A percentile compares a stretch with the other conserved stretches of the same genome.
phyloP scores from a whole-genome alignment of 2,113 vertebrate genomes.

The Rhagologus leucostigma region DNA sequence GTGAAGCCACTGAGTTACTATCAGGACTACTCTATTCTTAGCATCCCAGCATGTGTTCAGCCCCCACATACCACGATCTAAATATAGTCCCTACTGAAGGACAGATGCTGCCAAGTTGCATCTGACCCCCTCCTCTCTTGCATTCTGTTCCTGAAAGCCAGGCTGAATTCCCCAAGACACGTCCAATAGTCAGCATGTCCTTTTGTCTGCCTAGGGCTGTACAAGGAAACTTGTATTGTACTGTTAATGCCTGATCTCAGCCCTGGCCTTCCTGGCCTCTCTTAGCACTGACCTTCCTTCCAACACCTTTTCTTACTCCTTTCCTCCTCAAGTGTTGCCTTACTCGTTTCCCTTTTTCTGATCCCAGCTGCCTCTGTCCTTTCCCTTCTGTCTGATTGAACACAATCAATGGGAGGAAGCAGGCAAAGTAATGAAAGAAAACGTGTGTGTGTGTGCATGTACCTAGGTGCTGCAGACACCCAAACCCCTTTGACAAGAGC shows the following conservation, averaged over 20 bases:
- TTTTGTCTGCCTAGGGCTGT: conserved; percentile 6
- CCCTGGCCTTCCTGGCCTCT: neutral
- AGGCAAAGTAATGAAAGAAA: neutral
- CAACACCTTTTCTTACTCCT: neutral
- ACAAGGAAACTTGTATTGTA: neutral
- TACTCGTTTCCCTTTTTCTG: neutral
- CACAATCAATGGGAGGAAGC: neutral
- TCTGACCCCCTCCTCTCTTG: conserved; percentile 9
- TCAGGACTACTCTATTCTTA: conserved; percentile 55
- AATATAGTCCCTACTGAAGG: conserved; percentile 32
- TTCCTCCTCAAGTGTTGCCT: neutral
- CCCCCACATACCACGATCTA: conserved; percentile 26
- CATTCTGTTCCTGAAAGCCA: conserved; percentile 38
- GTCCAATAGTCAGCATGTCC: neutral
- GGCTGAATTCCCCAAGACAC: neutral
- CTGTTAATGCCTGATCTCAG: neutral
- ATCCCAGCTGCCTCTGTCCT: neutral
- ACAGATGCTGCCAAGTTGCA: conserved; percentile 44
- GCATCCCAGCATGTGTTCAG: neutral
- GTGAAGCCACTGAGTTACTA: conserved; percentile 16
- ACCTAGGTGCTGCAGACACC: neutral
- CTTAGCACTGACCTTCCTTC: neutral
- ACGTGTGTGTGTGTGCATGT: neutral
- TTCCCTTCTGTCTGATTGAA: neutral
- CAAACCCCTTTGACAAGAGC: neutral